Evolutionary conservation across 2,797 vertebrate species (phyloP), one percentile per base, ranked within the genome.

Genomic region (Enteromius radiatus): DNA sequence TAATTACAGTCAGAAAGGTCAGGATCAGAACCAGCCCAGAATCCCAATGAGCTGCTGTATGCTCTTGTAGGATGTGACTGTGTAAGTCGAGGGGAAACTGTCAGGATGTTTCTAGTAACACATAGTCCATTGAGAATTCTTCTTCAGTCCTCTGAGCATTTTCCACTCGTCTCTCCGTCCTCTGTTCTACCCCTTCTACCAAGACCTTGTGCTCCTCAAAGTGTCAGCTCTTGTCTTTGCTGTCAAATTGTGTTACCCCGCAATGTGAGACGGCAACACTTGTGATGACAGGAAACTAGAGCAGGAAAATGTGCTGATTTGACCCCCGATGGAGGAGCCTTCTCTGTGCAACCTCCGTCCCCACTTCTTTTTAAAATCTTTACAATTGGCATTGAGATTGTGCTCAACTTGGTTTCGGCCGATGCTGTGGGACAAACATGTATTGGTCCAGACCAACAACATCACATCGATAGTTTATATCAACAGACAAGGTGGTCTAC

Each of bases 1-100:
- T 87, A 84, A 90, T 88, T 83, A 82, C 21, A 71, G 86, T 71
- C 80, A 79, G 75, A 89, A 88, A 88, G 88, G 87, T 88, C 84
- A 80, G 33, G 5, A 68, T 80, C 45, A 74, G 70, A 78, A 67
- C 76, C 14, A 26, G 63, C 54, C 65, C 61, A 79, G 83, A 81
- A 86, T 86, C 64, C 41, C 33, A 85, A 86, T 86, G 83, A 85
- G 83, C 38, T 8, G 49, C 12, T 69, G 33, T 69, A 47, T 28
- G 38, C 33, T 68, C 47, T 3, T 82, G 17, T 56, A 41, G 61
- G 15, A 31, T 17, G 61, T 26, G 43, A 41, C n/a, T 75, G 19
- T 31, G 52, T 49, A 47, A 41, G 73, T 67, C 77, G 64, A 56
- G 33, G 26, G 64, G 41, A 19, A 21, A 38, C 71, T 79, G 43